Conservation (phyloP, 1,140 invertebrate species). For the Heliothis subflexa region DNA sequence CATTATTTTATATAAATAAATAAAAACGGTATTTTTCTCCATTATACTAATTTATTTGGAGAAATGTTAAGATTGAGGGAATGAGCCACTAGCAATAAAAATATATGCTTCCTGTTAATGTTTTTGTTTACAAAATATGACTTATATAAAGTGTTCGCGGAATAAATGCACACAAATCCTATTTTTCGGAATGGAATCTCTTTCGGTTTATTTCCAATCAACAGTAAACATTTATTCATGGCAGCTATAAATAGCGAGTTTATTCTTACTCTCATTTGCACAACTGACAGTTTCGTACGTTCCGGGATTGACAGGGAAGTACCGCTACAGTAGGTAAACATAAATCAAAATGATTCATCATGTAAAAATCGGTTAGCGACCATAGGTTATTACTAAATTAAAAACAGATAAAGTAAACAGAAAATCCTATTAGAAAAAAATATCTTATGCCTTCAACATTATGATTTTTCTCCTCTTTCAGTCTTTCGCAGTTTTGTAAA, state of each 20-base stretch:
- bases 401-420: no score
- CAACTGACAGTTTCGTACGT: slow-evolving; percentile 19
- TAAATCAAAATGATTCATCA: slow-evolving; percentile 25
- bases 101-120: slow-evolving; percentile 34
- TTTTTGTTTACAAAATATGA: slow-evolving; percentile 42
- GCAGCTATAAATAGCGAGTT: slow-evolving; percentile 25
- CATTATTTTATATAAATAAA: slow-evolving; percentile 6
- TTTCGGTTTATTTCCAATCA: slow-evolving; percentile 24
- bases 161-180: slow-evolving; percentile 13
- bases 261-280: slow-evolving; percentile 37
- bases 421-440: no score
- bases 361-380: background rate
- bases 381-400: no score
- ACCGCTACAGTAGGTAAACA: slow-evolving; percentile 1
- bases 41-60: slow-evolving; percentile 21
- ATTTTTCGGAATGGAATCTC: slow-evolving; percentile 34
- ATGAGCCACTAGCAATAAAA: slow-evolving; percentile 22
- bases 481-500: background rate
- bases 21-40: slow-evolving; percentile 18
- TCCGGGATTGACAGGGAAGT: background rate
- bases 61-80: background rate
- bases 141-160: slow-evolving; percentile 35
- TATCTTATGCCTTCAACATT: no score
- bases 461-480: no score
- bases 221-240: slow-evolving; percentile 42